These are phyloP conservation scores for Pseudobourletiella spinata DNA, from an alignment of 1,140 invertebrate species.

Conservation along the genomic window DNA sequence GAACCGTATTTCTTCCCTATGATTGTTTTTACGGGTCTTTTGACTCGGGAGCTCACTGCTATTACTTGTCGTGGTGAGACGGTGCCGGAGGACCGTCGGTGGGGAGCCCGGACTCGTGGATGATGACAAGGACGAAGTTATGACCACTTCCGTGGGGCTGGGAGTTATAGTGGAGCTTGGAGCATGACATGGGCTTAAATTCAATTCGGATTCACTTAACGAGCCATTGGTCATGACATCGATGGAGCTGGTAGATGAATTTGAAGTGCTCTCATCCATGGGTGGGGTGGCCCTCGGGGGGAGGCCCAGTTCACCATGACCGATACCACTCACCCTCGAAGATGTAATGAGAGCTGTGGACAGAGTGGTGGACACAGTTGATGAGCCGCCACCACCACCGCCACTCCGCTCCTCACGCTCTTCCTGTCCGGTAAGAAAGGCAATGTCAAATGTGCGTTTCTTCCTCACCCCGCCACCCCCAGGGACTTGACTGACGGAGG, in stretches of 20 bases:
- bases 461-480: constrained; percentile 14
- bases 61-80: not conserved
- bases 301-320: not conserved
- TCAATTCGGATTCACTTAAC: constrained; percentile 20
- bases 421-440: constrained; percentile 34
- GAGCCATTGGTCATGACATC: constrained; percentile 32
- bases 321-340: not conserved
- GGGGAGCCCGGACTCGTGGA: not conserved
- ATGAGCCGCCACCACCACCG: not conserved
- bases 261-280: constrained; percentile 2
- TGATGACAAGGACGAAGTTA: constrained; percentile 1
- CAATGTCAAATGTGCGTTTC: constrained; percentile 34
- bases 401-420: constrained; percentile 1
- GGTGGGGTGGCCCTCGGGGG: not conserved
- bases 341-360: not conserved
- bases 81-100: not conserved
- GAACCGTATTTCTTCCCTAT: constrained; percentile 26
- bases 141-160: not conserved
- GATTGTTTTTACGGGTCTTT: not conserved
- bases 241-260: constrained; percentile 24
- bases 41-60: not conserved
- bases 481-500: not conserved
- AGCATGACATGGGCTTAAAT: constrained; percentile 8
- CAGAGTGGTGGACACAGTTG: not conserved
- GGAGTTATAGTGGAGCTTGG: not conserved